A percentile compares a stretch with the other conserved stretches of the same genome.
These are phyloP conservation scores for Apeira syringaria DNA, from an alignment of 2,888 invertebrate species.

Conservation along the genomic window DNA sequence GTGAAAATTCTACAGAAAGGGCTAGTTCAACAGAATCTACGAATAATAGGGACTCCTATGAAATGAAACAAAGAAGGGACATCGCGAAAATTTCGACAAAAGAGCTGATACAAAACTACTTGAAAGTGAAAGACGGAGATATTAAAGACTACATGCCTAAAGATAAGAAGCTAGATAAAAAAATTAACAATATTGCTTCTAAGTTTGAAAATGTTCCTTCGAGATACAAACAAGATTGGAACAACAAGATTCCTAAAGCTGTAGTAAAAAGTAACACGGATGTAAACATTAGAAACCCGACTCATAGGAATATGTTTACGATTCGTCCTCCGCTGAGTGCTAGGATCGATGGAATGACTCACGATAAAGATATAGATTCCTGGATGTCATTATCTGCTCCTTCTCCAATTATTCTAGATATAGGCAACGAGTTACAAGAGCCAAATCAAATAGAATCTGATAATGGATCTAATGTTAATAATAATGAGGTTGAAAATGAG, in stretches of 20 bases:
- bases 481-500: slow-evolving; percentile 27
- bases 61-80: slow-evolving; percentile 49
- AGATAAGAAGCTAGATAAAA: slow-evolving; percentile 54
- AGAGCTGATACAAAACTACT: slow-evolving; percentile 73
- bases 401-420: slow-evolving; percentile 58
- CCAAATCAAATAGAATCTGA: slow-evolving; percentile 26
- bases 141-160: slow-evolving; percentile 48
- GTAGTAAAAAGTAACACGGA: slow-evolving; percentile 40
- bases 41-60: slow-evolving; percentile 47
- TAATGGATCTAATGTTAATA: slow-evolving; percentile 19
- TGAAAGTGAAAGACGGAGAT: slow-evolving; percentile 73
- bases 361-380: slow-evolving; percentile 75
- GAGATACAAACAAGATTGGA: slow-evolving; percentile 59
- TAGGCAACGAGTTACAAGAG: slow-evolving; percentile 33
- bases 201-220: slow-evolving; percentile 45
- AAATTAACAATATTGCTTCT: slow-evolving; percentile 43
- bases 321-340: slow-evolving; percentile 60
- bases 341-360: slow-evolving; percentile 67
- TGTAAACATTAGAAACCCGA: slow-evolving; percentile 50
- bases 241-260: slow-evolving; percentile 51
- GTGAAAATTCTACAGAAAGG: slow-evolving; percentile 39
- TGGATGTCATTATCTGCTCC: slow-evolving; percentile 77
- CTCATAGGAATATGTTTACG: slow-evolving; percentile 56
- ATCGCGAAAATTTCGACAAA: slow-evolving; percentile 71
- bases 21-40: slow-evolving; percentile 35